These are phyloP conservation scores for Balaenoptera acutorostrata DNA, from an alignment of 2,113 vertebrate genomes.

Conservation along the genomic window DNA sequence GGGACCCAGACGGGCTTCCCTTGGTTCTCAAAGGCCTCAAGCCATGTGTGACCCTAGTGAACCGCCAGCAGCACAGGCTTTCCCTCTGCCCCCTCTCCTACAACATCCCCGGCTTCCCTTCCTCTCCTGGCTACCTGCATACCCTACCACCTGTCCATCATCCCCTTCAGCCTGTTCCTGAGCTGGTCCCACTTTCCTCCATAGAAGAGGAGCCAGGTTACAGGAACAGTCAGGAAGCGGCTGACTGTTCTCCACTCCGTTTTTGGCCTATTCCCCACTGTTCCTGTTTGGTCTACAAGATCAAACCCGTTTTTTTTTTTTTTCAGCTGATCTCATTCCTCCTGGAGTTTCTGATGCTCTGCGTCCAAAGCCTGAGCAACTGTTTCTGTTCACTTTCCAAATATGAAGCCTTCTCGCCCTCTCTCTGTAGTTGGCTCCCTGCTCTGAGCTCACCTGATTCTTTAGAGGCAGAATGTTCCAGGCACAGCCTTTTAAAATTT, in stretches of 20 bases:
- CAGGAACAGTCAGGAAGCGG: background rate
- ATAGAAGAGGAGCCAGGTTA: background rate
- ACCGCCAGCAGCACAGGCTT: background rate
- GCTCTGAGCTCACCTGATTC: background rate
- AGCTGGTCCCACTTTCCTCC: too few species aligned
- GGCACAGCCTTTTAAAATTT: background rate
- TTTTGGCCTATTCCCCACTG: background rate
- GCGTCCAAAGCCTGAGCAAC: background rate
- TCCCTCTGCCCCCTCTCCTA: background rate
- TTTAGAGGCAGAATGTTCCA: background rate
- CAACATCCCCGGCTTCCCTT: background rate
- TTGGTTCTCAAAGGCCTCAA: background rate
- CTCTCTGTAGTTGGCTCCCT: background rate
- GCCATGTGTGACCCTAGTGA: background rate
- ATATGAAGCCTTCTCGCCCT: background rate
- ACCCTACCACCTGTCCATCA: accelerated
- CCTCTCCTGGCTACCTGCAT: background rate
- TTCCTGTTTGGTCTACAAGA: slow-evolving; percentile 28
- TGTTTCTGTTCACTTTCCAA: background rate
- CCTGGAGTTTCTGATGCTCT: slow-evolving; percentile 1
- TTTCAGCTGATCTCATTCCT: slow-evolving; percentile 24
- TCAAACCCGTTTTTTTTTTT: background rate
- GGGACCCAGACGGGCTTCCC: background rate
- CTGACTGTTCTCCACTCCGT: background rate
- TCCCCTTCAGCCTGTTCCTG: background rate